phyloP scores from a whole-genome alignment of 2,113 vertebrate species.

The Rana temporaria region DNA sequence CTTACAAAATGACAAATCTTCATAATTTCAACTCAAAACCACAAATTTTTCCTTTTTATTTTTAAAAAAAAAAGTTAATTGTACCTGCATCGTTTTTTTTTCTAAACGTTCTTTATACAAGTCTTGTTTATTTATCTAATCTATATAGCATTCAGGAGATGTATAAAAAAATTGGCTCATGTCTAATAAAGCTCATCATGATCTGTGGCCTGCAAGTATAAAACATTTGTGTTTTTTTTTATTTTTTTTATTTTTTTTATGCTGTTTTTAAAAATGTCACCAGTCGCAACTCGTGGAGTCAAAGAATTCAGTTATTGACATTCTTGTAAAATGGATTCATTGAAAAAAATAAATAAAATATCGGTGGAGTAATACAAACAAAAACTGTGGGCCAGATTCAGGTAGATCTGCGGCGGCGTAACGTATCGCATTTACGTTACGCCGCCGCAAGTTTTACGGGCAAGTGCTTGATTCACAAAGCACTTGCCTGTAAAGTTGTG shows the following conservation, averaged over 20 bases:
- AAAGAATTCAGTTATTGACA: neutral
- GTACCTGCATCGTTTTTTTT: constrained; percentile 84
- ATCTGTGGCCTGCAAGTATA: neutral
- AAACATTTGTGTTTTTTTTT: neutral
- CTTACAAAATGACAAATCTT: constrained; percentile 95
- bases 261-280: neutral
- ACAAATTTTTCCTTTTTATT: constrained; percentile 85
- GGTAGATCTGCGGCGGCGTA: too few relatives aligned
- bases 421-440: too few relatives aligned
- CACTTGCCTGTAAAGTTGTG: too few relatives aligned
- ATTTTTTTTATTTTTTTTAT: neutral
- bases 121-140: constrained; percentile 48
- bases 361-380: too few relatives aligned
- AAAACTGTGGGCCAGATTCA: too few relatives aligned
- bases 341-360: too few relatives aligned
- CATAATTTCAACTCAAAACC: constrained; percentile 97
- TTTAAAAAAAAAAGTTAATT: constrained; percentile 75
- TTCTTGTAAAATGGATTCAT: too few relatives aligned
- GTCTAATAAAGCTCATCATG: constrained; percentile 24
- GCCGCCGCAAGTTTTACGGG: too few relatives aligned
- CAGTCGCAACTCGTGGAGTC: neutral
- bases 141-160: neutral
- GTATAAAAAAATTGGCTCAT: constrained; percentile 3
- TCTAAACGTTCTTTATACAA: constrained; percentile 73
- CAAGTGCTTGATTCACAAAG: too few relatives aligned